These are phyloP conservation scores for Chrysopilus asiliformis DNA, from an alignment of 2,888 invertebrate species.

Conservation along the genomic window DNA sequence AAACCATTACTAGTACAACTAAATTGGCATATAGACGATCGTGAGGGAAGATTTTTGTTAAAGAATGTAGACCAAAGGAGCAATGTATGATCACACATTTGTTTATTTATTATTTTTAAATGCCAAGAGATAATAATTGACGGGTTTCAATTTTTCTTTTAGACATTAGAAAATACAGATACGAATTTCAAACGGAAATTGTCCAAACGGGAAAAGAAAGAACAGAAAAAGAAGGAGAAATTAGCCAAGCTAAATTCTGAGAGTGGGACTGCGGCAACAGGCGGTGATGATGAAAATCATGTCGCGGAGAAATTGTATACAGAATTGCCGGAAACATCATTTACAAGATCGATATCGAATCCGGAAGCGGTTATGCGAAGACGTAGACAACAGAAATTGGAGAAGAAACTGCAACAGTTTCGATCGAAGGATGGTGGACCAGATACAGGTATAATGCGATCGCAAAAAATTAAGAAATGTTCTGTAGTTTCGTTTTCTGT, in stretches of 20 bases:
- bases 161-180: constrained; percentile 57
- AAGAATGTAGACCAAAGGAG: constrained; percentile 80
- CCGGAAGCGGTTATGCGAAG: constrained; percentile 99
- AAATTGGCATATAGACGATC: constrained; percentile 98
- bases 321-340: constrained; percentile 96
- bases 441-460: constrained; percentile 75
- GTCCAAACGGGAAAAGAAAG: constrained; percentile 95
- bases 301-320: constrained; percentile 88
- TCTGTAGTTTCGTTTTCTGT: no score
- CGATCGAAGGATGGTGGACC: constrained; percentile 90
- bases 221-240: constrained; percentile 89
- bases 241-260: constrained; percentile 62
- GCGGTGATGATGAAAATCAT: constrained; percentile 48
- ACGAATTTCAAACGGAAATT: constrained; percentile 84
- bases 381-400: constrained; percentile 89
- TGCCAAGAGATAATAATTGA: neutral
- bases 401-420: constrained; percentile 91
- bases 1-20: constrained; percentile 93
- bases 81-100: constrained; percentile 21
- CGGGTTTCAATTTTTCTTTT: constrained; percentile 16
- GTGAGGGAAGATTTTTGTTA: constrained; percentile 92
- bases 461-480: no score
- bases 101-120: neutral
- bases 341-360: constrained; percentile 97
- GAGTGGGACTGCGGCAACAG: constrained; percentile 9